phyloP scores from a whole-genome alignment of 2,113 vertebrate species.

The Leucosticte australis region DNA sequence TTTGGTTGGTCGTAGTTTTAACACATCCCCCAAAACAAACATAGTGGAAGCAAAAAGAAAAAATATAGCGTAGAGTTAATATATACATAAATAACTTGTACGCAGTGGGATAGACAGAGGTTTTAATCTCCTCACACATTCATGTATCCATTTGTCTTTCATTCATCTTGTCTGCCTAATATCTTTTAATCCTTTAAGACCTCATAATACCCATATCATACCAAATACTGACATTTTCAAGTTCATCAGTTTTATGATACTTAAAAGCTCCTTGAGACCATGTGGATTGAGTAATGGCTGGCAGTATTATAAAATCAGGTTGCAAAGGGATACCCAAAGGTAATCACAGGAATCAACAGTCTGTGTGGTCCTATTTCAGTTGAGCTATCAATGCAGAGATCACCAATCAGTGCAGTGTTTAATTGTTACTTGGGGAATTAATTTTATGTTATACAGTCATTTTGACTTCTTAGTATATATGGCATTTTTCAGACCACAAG shows the following conservation, averaged over 20 bases:
- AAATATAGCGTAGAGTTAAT: background rate
- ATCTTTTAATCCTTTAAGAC: background rate
- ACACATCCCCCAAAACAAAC: background rate
- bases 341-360: background rate
- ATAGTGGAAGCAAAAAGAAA: background rate
- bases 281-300: constrained; percentile 11
- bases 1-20: constrained; percentile 25
- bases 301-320: background rate
- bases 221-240: background rate
- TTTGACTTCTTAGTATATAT: background rate
- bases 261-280: constrained; percentile 1
- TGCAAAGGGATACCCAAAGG: background rate
- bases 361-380: background rate
- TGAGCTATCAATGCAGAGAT: background rate
- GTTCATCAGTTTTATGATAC: background rate
- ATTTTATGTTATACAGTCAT: background rate
- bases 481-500: background rate
- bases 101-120: background rate
- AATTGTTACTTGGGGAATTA: background rate
- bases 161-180: background rate
- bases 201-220: background rate
- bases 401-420: background rate
- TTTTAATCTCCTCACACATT: background rate
- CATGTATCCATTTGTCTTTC: background rate
- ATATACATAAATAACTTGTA: background rate